Evolutionary conservation across 2,113 vertebrate species (phyloP).

Genomic region (Microtus richardsoni): DNA sequence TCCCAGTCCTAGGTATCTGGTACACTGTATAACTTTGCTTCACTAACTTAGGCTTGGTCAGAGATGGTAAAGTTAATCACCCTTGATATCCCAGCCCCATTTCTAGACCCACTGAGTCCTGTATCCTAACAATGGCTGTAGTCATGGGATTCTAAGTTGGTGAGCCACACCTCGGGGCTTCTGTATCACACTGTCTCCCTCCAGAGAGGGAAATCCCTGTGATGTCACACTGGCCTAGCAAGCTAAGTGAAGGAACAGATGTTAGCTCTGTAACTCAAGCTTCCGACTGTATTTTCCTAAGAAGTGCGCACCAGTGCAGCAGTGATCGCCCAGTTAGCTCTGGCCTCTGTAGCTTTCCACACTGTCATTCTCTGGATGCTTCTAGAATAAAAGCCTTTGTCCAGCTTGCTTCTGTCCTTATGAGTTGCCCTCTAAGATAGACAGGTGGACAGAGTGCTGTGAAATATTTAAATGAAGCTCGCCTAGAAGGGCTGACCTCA

Average conservation of each 20-base stretch:
- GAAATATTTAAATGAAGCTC: neutral
- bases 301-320: neutral
- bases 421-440: neutral
- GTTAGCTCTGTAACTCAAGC: neutral
- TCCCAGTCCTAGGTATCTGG: too few species aligned
- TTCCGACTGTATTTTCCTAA: neutral
- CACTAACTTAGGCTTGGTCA: rapidly evolving
- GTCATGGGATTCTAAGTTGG: neutral
- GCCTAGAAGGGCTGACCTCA: neutral
- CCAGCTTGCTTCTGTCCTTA: neutral
- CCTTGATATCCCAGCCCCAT: too few species aligned
- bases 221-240: neutral
- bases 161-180: rapidly evolving
- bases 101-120: neutral
- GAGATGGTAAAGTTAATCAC: rapidly evolving
- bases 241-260: neutral
- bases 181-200: rapidly evolving
- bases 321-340: neutral
- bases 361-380: neutral
- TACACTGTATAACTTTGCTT: neutral
- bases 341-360: neutral
- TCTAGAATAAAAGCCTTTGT: neutral
- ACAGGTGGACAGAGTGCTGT: neutral
- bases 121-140: rapidly evolving
- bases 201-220: neutral